Percentiles rank a stretch among this genome's conserved stretches.
Conservation (phyloP, 2,888 invertebrate species). For the Drosophila rellima region DNA sequence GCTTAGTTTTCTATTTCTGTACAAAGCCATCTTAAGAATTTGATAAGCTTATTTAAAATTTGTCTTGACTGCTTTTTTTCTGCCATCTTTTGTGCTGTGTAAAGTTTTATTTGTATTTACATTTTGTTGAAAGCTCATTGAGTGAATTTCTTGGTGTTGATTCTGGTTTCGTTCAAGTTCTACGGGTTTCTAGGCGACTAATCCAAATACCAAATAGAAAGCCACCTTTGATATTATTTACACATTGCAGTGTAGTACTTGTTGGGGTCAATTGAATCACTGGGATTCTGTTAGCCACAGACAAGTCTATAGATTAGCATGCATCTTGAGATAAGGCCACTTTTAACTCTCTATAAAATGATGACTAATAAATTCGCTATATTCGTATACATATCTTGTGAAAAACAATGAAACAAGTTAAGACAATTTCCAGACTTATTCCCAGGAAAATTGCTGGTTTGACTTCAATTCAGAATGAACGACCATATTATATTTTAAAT, state of each 20-base stretch:
- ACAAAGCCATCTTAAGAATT: slow-evolving; percentile 57
- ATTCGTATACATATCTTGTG: too few species aligned
- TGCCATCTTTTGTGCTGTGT: slow-evolving; percentile 8
- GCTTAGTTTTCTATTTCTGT: slow-evolving; percentile 71
- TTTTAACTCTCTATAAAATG: too few species aligned
- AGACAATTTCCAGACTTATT: neutral
- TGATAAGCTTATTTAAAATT: slow-evolving; percentile 75
- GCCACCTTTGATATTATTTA: neutral
- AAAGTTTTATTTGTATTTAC: slow-evolving; percentile 66
- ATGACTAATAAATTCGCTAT: too few species aligned
- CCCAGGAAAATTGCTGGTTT: neutral
- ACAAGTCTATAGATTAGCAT: neutral
- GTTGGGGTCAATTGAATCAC: neutral
- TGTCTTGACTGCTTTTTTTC: slow-evolving; percentile 35
- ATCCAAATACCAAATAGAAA: neutral
- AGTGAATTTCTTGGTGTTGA: slow-evolving; percentile 22
- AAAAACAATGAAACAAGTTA: neutral
- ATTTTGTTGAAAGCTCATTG: slow-evolving; percentile 42
- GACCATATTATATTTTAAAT: neutral
- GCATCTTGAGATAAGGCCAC: too few species aligned
- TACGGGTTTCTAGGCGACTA: neutral
- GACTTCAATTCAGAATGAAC: neutral
- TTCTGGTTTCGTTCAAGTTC: slow-evolving; percentile 2
- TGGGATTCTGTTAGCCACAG: neutral
- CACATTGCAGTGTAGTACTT: neutral